These are phyloP conservation scores for Apantesis nais DNA, from an alignment of 2,888 invertebrate species.

Conservation along the genomic window DNA sequence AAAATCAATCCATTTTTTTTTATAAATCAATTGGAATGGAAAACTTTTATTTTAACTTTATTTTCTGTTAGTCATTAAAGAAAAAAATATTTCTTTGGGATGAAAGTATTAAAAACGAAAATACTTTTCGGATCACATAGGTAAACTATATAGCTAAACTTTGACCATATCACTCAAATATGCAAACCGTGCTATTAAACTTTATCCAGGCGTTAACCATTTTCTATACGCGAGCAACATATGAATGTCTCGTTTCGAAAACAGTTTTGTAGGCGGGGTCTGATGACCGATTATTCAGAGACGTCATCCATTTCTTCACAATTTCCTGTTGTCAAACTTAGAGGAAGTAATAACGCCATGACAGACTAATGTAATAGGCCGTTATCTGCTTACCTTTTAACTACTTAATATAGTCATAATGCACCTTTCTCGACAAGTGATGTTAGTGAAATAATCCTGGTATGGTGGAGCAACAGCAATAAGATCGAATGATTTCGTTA, in stretches of 20 bases:
- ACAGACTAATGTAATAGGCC: constrained; percentile 4
- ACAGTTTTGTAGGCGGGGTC: constrained; percentile 16
- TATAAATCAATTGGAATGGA: no score
- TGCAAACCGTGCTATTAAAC: constrained; percentile 33
- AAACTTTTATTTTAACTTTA: no score
- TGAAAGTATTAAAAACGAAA: not conserved
- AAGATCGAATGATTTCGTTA: no score
- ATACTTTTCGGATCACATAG: not conserved
- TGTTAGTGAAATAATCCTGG: not conserved
- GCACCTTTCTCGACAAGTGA: not conserved
- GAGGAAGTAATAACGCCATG: constrained; percentile 15
- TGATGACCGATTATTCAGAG: constrained; percentile 37
- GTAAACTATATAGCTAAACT: not conserved
- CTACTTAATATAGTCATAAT: not conserved
- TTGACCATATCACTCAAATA: not conserved
- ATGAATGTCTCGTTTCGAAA: constrained; percentile 27
- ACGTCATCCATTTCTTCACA: constrained; percentile 31
- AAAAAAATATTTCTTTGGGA: no score
- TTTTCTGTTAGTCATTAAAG: no score
- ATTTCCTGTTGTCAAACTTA: constrained; percentile 44
- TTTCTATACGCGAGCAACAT: constrained; percentile 4
- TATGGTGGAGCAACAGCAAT: no score
- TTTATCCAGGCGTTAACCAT: constrained; percentile 26
- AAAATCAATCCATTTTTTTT: no score
- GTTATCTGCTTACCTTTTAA: not conserved